Base-by-base conservation (phyloP, 2,113 vertebrate genomes). In the Sinocyclocheilus rhinocerous region DNA sequence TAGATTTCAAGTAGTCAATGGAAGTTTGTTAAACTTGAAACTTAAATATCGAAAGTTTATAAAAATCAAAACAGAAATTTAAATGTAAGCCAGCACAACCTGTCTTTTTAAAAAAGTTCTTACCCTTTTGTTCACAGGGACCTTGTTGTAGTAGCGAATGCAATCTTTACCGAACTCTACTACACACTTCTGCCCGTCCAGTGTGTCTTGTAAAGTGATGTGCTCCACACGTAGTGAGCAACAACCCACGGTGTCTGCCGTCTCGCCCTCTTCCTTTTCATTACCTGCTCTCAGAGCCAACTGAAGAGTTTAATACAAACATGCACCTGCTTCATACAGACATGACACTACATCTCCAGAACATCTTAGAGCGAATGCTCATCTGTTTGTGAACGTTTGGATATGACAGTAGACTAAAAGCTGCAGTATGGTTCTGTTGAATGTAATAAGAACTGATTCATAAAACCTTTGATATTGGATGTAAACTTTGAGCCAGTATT, bases 81-180 rank as follows among this genome's bases (percentile, higher is more conserved):
- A 73, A 6, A 76, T 50, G 73, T 2, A 24, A 42, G 29, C 13
- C 12, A 79, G 18, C 18, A 80, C 33, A 61, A 61, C n/a, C 55
- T 6, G 12, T 20, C 12, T 52, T 69, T 4, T 7, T 16, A n/a
- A n/a, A 26, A 7, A 12, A 26, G 26, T 84, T 86, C 89, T 92
- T 91, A 92, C 94, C 94, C 93, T 92, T 50, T 91, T 95, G 85
- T 90, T 91, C 88, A 96, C 93, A 0, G 95, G 90, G 55, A 93
- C 92, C 88, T 95, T 94, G 91, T 93, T 92, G 91, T 95, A 95
- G 90, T 95, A 94, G 84, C 95, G 94, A 87, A 94, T 93, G 42
- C 90, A 94, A 85, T 95, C 94, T 94, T 97, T 96, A 91, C 93
- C 90, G 13, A 96, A 95, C 73, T 95, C 94, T 86, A 95, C 92